A percentile compares a stretch with the other conserved stretches of the same genome.
Evolutionary conservation across 2,888 invertebrate genomes (phyloP).

Genomic region (Elysia crispata): DNA sequence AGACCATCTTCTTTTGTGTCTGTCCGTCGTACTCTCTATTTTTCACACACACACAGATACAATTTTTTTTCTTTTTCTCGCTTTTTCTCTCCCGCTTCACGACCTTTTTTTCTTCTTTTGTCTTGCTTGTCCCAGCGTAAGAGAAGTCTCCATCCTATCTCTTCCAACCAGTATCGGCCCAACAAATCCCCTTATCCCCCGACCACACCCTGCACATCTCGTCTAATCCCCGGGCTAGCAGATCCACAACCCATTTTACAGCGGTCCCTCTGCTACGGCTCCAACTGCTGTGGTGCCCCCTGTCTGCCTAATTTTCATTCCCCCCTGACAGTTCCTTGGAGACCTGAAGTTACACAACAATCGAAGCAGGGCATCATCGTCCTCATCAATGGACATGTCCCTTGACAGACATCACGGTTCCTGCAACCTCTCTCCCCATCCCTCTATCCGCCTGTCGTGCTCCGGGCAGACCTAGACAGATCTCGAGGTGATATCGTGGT

Average conservation of each 20-base stretch:
- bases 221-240: neutral
- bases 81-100: neutral
- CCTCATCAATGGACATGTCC: neutral
- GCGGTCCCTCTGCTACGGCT: neutral
- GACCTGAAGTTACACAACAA: too few species aligned
- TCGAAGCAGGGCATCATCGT: neutral
- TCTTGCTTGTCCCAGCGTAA: neutral
- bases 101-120: neutral
- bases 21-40: neutral
- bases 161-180: too few species aligned
- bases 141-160: too few species aligned
- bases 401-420: neutral
- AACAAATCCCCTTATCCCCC: neutral
- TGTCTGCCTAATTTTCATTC: neutral
- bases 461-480: conserved; percentile 12
- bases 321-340: neutral
- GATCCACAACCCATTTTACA: neutral
- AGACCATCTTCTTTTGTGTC: too few species aligned
- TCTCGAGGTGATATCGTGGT: too few species aligned
- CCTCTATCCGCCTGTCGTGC: neutral
- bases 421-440: neutral
- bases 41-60: too few species aligned
- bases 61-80: neutral
- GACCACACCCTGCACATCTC: conserved; percentile 5
- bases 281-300: neutral